phyloP scores from a whole-genome alignment of 2,113 vertebrate species.

The Gobius niger region DNA sequence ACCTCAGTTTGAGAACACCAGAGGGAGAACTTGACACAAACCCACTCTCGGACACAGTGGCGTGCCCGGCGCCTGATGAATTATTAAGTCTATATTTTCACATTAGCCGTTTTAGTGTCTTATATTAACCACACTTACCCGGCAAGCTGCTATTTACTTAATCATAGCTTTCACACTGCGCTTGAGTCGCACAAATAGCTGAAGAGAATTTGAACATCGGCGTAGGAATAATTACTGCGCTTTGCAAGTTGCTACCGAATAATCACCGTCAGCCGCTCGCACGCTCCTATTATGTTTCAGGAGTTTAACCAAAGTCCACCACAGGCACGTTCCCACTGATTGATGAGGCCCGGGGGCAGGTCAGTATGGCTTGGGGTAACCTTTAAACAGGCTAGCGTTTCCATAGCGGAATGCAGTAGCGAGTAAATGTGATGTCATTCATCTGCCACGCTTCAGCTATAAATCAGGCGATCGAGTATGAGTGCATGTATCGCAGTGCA shows the following conservation, averaged over 20 bases:
- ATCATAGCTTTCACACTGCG: slow-evolving; percentile 1
- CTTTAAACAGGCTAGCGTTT: background rate
- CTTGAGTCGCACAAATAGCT: slow-evolving; percentile 6
- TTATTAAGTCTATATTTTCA: background rate
- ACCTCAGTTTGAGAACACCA: background rate
- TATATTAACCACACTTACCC: background rate
- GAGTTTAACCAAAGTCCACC: background rate
- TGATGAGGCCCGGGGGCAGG: background rate
- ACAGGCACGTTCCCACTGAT: background rate
- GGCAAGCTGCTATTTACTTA: background rate
- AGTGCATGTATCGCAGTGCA: too few relatives aligned
- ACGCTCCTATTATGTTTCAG: background rate
- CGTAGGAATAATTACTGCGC: background rate
- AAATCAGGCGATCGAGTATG: background rate
- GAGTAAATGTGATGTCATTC: slow-evolving; percentile 3
- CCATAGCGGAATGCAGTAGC: background rate
- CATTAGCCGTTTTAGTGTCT: background rate
- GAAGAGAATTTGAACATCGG: background rate
- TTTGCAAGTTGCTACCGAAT: background rate
- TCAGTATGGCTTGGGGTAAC: background rate
- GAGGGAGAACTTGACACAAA: background rate
- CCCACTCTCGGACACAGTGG: background rate
- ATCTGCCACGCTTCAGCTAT: background rate
- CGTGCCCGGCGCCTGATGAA: background rate
- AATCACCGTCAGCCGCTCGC: background rate